Conservation (phyloP, 2,113 vertebrate species). For the Vimba vimba region DNA sequence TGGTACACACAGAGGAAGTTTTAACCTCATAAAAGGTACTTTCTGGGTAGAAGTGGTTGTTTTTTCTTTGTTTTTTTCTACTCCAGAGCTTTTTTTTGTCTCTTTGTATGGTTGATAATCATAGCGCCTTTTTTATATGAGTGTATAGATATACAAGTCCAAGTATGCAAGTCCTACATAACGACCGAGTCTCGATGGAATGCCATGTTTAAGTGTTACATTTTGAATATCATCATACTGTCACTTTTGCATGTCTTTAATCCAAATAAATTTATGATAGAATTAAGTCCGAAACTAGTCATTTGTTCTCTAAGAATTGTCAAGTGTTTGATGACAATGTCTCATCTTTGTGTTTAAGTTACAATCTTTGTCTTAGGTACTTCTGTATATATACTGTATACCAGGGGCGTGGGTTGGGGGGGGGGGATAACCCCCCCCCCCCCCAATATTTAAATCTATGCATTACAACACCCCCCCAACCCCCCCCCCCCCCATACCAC, state of each 20-base stretch:
- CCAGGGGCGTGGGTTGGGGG: too few species aligned
- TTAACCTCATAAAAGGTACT: slow-evolving; percentile 68
- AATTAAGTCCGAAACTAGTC: slow-evolving; percentile 17
- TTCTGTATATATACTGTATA: neutral
- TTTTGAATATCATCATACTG: slow-evolving; percentile 66
- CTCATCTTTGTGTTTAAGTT: neutral
- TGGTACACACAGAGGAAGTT: slow-evolving; percentile 61
- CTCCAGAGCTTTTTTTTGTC: slow-evolving; percentile 52
- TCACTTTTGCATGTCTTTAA: slow-evolving; percentile 68
- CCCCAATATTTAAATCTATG: too few species aligned
- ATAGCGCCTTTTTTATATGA: slow-evolving; percentile 75
- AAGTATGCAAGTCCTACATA: slow-evolving; percentile 79
- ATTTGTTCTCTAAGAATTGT: neutral
- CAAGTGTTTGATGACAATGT: neutral
- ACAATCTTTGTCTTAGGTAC: neutral
- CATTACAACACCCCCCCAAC: too few species aligned
- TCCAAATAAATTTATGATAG: slow-evolving; percentile 80
- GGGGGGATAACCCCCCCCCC: too few species aligned
- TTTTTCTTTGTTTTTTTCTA: slow-evolving; percentile 58
- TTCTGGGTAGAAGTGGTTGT: slow-evolving; percentile 62
- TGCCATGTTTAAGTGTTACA: slow-evolving; percentile 61
- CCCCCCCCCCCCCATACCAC: too few species aligned
- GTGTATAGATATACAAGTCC: slow-evolving; percentile 73
- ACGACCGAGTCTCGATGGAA: slow-evolving; percentile 69
- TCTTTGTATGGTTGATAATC: slow-evolving; percentile 67